phyloP scores from a whole-genome alignment of 2,113 vertebrate genomes.

The Clarias batrachus region DNA sequence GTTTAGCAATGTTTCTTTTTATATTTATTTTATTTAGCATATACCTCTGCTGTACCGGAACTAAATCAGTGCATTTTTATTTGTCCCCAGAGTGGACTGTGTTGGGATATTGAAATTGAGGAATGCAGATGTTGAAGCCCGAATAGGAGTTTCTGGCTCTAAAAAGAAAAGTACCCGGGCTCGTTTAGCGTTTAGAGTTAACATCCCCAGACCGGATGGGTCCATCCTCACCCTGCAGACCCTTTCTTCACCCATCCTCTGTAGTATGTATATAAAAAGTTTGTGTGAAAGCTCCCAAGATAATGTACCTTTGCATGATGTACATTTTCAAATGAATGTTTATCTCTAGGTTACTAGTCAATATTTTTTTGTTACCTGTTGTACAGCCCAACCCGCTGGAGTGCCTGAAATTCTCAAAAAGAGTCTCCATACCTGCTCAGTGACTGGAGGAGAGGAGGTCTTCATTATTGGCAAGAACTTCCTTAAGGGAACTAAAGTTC shows the following conservation, averaged over 20 bases:
- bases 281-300: not conserved
- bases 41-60: not conserved
- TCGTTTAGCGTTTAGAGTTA: constrained; percentile 91
- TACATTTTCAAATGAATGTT: not conserved
- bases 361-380: constrained; percentile 21
- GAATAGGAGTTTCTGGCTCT: constrained; percentile 94
- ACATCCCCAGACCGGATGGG: constrained; percentile 88
- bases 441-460: constrained; percentile 94
- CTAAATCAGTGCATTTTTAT: not conserved
- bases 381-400: constrained; percentile 92
- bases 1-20: not conserved
- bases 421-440: constrained; percentile 90
- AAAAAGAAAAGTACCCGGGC: constrained; percentile 99
- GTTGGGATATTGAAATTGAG: constrained; percentile 96
- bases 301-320: not conserved
- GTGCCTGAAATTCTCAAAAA: constrained; percentile 98
- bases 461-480: constrained; percentile 99
- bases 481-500: constrained; percentile 98
- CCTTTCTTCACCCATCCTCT: constrained; percentile 91
- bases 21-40: not conserved
- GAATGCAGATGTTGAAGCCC: constrained; percentile 97
- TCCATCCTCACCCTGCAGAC: constrained; percentile 88
- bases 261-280: constrained; percentile 81
- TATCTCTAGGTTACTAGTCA: not conserved
- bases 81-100: constrained; percentile 85